A percentile compares a stretch with the other conserved stretches of the same genome.
These are phyloP conservation scores for Dendrocopos noguchii DNA, from an alignment of 2,113 vertebrate species.

Conservation along the genomic window DNA sequence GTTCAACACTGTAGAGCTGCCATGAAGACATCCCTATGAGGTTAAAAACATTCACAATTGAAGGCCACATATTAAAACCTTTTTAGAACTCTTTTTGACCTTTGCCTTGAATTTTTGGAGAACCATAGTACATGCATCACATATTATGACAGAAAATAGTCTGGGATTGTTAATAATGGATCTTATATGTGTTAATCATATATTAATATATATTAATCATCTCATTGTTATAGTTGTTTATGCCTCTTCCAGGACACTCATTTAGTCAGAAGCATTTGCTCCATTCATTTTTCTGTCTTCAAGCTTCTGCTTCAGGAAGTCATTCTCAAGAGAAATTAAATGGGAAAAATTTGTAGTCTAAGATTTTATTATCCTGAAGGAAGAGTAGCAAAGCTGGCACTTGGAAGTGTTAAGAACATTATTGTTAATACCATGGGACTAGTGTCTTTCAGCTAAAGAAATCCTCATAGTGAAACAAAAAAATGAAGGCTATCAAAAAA, in stretches of 20 bases:
- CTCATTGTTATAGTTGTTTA: neutral
- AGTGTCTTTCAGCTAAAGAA: neutral
- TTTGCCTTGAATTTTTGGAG: neutral
- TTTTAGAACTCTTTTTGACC: neutral
- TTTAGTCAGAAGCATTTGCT: neutral
- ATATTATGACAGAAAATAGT: neutral
- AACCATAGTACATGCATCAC: neutral
- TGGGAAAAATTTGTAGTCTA: neutral
- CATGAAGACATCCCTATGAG: neutral
- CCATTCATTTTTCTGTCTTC: neutral
- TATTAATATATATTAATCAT: neutral
- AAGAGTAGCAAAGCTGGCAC: neutral
- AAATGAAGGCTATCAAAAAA: neutral
- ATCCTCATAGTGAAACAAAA: neutral
- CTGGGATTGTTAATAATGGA: neutral
- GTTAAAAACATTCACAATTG: neutral
- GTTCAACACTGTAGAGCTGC: neutral
- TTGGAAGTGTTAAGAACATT: neutral
- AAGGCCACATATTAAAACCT: neutral
- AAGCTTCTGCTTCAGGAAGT: neutral
- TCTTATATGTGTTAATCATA: neutral
- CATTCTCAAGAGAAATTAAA: neutral
- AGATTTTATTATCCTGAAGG: conserved; percentile 9
- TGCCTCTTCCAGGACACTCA: too few relatives aligned
- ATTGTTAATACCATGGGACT: neutral